These are phyloP conservation scores for Eidolon helvum DNA, from an alignment of 2,113 vertebrate species.

Conservation along the genomic window DNA sequence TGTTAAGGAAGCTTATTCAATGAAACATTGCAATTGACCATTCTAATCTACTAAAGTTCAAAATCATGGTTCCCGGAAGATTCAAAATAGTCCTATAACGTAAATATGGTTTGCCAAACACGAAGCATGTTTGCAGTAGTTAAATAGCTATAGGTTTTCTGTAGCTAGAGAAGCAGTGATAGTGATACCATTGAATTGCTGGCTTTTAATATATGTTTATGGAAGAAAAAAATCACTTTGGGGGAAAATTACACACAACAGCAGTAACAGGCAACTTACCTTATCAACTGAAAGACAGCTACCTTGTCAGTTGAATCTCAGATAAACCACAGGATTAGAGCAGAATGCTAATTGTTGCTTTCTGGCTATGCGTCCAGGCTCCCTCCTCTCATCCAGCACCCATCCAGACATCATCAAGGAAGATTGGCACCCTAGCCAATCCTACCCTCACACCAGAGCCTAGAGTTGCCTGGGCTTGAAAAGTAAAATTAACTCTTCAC, in stretches of 20 bases:
- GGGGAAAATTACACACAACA: background rate
- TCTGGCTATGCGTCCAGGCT: background rate
- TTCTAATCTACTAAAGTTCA: slow-evolving; percentile 34
- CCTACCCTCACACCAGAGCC: background rate
- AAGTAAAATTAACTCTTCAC: background rate
- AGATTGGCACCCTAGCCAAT: background rate
- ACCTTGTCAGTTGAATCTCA: background rate
- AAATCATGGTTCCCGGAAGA: slow-evolving; percentile 5
- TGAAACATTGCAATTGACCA: background rate
- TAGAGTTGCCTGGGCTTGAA: background rate
- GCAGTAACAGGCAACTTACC: background rate
- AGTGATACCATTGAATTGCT: background rate
- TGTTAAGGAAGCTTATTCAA: slow-evolving; percentile 8
- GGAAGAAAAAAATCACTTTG: background rate
- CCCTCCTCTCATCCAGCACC: background rate
- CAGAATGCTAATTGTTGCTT: background rate
- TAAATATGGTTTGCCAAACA: background rate
- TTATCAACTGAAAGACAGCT: background rate
- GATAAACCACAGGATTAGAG: background rate
- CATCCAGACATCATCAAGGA: background rate
- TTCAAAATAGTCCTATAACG: background rate
- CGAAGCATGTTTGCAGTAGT: background rate
- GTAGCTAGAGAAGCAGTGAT: background rate
- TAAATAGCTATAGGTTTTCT: background rate
- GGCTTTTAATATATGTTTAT: background rate